These are phyloP conservation scores for Sphaeramia orbicularis DNA, from an alignment of 2,797 vertebrate genomes.

Conservation along the genomic window DNA sequence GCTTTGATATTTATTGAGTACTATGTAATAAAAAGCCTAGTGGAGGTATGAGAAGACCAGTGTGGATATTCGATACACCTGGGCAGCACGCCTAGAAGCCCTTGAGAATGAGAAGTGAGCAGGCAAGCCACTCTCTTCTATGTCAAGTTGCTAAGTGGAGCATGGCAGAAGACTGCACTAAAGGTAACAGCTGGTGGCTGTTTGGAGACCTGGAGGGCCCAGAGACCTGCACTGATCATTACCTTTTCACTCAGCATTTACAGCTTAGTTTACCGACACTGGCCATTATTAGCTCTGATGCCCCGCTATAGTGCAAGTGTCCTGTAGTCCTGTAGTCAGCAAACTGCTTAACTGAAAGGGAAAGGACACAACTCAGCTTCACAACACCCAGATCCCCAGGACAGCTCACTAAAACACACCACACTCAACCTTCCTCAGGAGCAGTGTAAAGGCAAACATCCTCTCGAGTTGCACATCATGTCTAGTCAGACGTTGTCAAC, in stretches of 20 bases:
- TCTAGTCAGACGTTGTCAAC: constrained; percentile 79
- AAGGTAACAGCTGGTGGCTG: constrained; percentile 78
- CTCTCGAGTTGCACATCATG: constrained; percentile 76
- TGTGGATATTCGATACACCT: constrained; percentile 72
- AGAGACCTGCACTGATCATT: constrained; percentile 72
- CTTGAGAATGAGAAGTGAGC: constrained; percentile 58
- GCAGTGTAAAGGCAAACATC: constrained; percentile 66
- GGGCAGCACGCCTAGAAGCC: constrained; percentile 69
- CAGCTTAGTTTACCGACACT: constrained; percentile 61
- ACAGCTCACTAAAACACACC: constrained; percentile 21
- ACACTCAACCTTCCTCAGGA: constrained; percentile 41
- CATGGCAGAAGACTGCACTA: constrained; percentile 64
- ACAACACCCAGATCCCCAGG: constrained; percentile 15
- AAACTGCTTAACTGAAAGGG: constrained; percentile 10
- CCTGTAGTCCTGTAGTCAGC: constrained; percentile 30
- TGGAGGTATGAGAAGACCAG: constrained; percentile 54
- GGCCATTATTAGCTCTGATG: constrained; percentile 55
- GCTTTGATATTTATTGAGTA: constrained; percentile 73
- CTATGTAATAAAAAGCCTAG: constrained; percentile 68
- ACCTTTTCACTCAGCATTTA: constrained; percentile 75
- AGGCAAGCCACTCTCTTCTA: constrained; percentile 60
- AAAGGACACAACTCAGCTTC: constrained; percentile 30
- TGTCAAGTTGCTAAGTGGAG: constrained; percentile 79
- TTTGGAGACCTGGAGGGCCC: constrained; percentile 55
- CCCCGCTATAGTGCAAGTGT: constrained; percentile 42